phyloP scores from a whole-genome alignment of 2,797 vertebrate genomes.

The Tapirus indicus region DNA sequence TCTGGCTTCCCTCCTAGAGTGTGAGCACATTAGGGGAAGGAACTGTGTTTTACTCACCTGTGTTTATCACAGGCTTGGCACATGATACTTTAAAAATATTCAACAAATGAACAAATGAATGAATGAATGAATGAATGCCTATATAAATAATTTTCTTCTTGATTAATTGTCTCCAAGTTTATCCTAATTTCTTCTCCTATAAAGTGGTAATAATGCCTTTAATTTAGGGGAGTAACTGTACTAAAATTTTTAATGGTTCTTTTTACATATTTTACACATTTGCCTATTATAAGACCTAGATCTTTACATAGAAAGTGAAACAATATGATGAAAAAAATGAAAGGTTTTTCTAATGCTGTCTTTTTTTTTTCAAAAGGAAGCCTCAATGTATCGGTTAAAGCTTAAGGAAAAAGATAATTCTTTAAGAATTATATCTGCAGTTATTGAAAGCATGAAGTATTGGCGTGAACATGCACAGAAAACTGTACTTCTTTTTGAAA shows the following conservation, averaged over 20 bases:
- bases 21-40: background rate
- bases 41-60: slow-evolving; percentile 1
- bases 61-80: slow-evolving; percentile 35
- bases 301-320: slow-evolving; percentile 36
- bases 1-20: background rate
- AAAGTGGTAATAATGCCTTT: slow-evolving; percentile 22
- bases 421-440: slow-evolving; percentile 94
- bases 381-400: slow-evolving; percentile 84
- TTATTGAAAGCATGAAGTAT: slow-evolving; percentile 95
- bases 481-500: slow-evolving; percentile 93
- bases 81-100: slow-evolving; percentile 21
- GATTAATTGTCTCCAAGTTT: slow-evolving; percentile 10
- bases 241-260: slow-evolving; percentile 23
- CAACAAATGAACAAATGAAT: background rate
- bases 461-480: slow-evolving; percentile 94
- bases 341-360: slow-evolving; percentile 57
- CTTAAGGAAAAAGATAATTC: slow-evolving; percentile 89
- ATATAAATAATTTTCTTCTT: slow-evolving; percentile 34
- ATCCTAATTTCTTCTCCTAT: background rate
- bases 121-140: background rate
- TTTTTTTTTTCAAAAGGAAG: slow-evolving; percentile 85
- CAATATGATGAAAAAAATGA: slow-evolving; percentile 11
- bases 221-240: slow-evolving; percentile 27
- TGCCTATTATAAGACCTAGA: background rate
- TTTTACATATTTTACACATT: background rate